phyloP scores from a whole-genome alignment of 2,888 invertebrate genomes.

The Eutolmus rufibarbis region DNA sequence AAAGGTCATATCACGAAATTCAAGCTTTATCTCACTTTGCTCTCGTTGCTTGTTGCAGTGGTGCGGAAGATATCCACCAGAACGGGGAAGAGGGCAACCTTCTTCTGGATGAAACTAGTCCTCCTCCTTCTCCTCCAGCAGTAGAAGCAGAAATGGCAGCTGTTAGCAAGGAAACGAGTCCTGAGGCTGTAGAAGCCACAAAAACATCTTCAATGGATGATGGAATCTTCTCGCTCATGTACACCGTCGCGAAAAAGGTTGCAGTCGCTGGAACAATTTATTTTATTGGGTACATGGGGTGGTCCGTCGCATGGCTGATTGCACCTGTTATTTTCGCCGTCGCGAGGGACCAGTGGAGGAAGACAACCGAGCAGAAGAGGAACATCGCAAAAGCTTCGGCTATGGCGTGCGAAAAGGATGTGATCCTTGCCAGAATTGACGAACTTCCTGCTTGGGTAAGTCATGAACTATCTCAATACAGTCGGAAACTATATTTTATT shows the following conservation, averaged over 20 bases:
- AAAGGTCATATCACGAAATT: background rate
- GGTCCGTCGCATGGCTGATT: slow-evolving; percentile 83
- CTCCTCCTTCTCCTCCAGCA: background rate
- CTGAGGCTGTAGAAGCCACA: background rate
- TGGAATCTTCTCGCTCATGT: slow-evolving; percentile 69
- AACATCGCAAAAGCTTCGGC: slow-evolving; percentile 80
- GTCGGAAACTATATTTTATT: background rate
- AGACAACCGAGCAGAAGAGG: slow-evolving; percentile 75
- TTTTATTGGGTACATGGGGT: slow-evolving; percentile 83
- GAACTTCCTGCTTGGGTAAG: slow-evolving; percentile 94
- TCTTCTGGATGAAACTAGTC: background rate
- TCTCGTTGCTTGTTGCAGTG: background rate
- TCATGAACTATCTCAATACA: background rate
- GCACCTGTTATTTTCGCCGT: slow-evolving; percentile 79
- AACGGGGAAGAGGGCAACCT: background rate
- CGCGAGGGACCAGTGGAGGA: slow-evolving; percentile 80
- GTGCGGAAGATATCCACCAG: background rate
- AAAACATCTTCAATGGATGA: slow-evolving; percentile 51
- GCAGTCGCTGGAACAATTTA: slow-evolving; percentile 79
- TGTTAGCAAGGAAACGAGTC: slow-evolving; percentile 38
- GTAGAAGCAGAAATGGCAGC: slow-evolving; percentile 37
- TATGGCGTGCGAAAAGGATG: slow-evolving; percentile 81
- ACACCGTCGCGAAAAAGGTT: slow-evolving; percentile 72
- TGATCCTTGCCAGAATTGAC: slow-evolving; percentile 84
- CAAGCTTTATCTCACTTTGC: background rate